These are phyloP conservation scores for Acyrthosiphon pisum DNA, from an alignment of 1,140 invertebrate species.

Conservation along the genomic window DNA sequence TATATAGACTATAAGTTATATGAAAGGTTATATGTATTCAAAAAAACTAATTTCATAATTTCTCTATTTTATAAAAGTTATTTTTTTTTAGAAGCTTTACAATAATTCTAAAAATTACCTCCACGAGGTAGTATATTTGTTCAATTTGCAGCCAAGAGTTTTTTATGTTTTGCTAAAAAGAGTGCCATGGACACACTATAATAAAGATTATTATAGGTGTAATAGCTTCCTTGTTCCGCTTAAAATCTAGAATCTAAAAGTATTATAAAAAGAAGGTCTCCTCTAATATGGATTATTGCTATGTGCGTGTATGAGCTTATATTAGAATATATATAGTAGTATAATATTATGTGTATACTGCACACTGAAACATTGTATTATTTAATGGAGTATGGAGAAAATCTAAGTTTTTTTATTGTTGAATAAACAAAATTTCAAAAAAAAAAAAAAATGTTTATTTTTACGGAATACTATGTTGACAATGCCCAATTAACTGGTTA, in stretches of 20 bases:
- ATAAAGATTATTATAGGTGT: not conserved
- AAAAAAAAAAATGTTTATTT: not conserved
- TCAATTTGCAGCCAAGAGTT: too few relatives aligned
- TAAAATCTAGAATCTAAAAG: not conserved
- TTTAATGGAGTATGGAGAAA: not conserved
- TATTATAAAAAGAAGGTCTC: not conserved
- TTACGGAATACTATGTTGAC: not conserved
- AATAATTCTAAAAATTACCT: too few relatives aligned
- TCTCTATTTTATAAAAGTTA: not conserved
- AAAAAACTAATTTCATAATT: not conserved
- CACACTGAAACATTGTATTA: not conserved
- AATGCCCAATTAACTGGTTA: not conserved
- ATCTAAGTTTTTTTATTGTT: not conserved
- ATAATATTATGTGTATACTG: too few relatives aligned
- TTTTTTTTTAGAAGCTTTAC: not conserved
- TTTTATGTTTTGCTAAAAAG: too few relatives aligned
- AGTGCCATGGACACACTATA: not conserved
- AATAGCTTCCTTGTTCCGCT: not conserved
- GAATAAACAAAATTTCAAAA: not conserved
- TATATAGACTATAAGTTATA: too few relatives aligned
- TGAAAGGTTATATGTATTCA: not conserved
- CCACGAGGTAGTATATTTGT: too few relatives aligned
- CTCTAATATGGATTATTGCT: too few relatives aligned
- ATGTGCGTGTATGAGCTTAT: too few relatives aligned
- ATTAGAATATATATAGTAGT: not conserved